Evolutionary conservation across 2,888 invertebrate genomes (phyloP).

Genomic region (Diaperis boleti): DNA sequence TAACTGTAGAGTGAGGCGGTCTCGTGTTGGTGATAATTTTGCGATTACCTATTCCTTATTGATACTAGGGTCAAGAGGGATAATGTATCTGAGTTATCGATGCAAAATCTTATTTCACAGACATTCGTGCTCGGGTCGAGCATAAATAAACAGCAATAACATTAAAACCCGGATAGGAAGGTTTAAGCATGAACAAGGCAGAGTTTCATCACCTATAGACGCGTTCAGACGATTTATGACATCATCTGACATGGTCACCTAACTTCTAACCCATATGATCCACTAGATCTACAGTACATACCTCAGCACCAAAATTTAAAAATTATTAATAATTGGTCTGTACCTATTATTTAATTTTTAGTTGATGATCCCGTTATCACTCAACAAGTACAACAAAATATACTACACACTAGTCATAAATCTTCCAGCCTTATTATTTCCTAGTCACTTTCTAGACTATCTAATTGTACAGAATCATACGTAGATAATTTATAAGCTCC

Average conservation of each 20-base stretch:
- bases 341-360: no score
- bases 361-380: no score
- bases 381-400: no score
- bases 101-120: constrained; percentile 18
- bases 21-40: constrained; percentile 35
- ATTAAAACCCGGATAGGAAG: constrained; percentile 4
- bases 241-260: background rate
- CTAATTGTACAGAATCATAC: no score
- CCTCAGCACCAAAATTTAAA: no score
- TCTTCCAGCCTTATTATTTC: no score
- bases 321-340: no score
- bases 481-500: background rate
- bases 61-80: constrained; percentile 30
- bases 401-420: no score
- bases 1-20: constrained; percentile 43
- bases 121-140: constrained; percentile 6
- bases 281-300: no score
- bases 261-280: no score
- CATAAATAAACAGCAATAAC: constrained; percentile 19
- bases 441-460: no score
- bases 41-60: constrained; percentile 31
- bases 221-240: background rate
- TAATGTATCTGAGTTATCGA: constrained; percentile 24
- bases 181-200: background rate
- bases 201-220: background rate